Base-by-base conservation (phyloP, 2,113 vertebrate genomes). In the Microcebus griseorufus region DNA sequence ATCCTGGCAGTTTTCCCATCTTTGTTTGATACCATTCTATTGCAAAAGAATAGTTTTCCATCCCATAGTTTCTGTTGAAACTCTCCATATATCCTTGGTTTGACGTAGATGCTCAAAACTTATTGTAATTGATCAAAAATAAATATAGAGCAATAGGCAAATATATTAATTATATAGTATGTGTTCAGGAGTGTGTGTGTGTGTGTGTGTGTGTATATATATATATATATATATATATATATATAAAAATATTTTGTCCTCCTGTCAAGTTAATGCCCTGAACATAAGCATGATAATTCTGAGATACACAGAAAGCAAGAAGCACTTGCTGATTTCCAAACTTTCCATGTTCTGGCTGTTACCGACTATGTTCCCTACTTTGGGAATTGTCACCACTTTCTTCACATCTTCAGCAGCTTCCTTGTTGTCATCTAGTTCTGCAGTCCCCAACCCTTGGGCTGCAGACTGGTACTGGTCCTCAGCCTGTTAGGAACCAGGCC, bases 281-380 rank as follows among this genome's bases (percentile, higher is more conserved):
- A 34, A n/a, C 39, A 22, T 42, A 29, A 93, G 84, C 76, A 80
- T 22, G 55, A 25, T 2, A 53, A 25, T 6, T 9, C 18, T 5
- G 9, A 37, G 4, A 14, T 34, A 6, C 65, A 14, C 32, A 25
- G 29, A 75, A 62, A 10, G 17, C 6, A 7, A 81, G 67, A n/a
- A n/a, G 0, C 25, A 3, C 9, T 67, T 48, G 23, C 3, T 22
- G 48, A 18, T 51, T 45, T 67, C 11, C 45, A 37, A 16, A 11
- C 64, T n/a, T 45, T 5, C 32, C 23, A 1, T 1, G 7, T 51
- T 9, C 5, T 1, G 0, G 5, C 20, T 4, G 4, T 10, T 39
- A 27, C 17, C 13, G 27, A 32, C 22, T 64, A 22, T 5, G 53
- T 29, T 55, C 7, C 2, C 7, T n/a, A 2, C 16, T 20, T n/a